A percentile compares a stretch with the other conserved stretches of the same genome.
phyloP scores from a whole-genome alignment of 2,797 vertebrate genomes.

The Sebastes kiyomatsui region DNA sequence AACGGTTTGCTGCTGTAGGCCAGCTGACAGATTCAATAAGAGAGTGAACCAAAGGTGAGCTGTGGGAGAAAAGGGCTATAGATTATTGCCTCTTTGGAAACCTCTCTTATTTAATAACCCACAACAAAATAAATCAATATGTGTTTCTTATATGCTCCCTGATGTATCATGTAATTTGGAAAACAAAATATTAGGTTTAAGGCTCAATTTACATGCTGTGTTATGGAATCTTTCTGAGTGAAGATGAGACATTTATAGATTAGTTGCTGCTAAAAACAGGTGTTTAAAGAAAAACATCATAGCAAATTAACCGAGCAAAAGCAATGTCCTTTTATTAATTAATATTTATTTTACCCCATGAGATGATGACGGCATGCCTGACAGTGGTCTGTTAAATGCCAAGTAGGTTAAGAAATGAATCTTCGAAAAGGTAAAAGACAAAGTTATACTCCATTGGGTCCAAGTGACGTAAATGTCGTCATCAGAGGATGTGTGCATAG shows the following conservation, averaged over 20 bases:
- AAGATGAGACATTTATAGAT: neutral
- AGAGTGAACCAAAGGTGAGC: conserved; percentile 5
- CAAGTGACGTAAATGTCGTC: too few species aligned
- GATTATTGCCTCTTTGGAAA: conserved; percentile 31
- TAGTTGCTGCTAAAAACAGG: neutral
- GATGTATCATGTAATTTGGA: neutral
- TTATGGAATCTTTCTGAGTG: neutral
- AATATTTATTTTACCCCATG: too few species aligned
- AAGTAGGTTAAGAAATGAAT: neutral
- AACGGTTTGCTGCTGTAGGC: conserved; percentile 55
- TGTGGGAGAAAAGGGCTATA: neutral
- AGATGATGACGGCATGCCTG: too few species aligned
- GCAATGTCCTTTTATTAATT: neutral
- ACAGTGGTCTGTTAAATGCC: neutral
- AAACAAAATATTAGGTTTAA: neutral
- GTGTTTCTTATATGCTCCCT: neutral
- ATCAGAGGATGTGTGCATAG: too few species aligned
- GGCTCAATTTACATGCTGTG: conserved; percentile 2
- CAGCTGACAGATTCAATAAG: conserved; percentile 44
- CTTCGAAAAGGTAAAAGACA: neutral
- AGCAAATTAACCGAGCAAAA: too few species aligned
- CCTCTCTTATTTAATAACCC: conserved; percentile 42
- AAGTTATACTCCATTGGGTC: too few species aligned
- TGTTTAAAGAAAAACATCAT: neutral
- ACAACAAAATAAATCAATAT: conserved; percentile 39